phyloP scores from a whole-genome alignment of 2,888 invertebrate species.

The Drosophila formosana region DNA sequence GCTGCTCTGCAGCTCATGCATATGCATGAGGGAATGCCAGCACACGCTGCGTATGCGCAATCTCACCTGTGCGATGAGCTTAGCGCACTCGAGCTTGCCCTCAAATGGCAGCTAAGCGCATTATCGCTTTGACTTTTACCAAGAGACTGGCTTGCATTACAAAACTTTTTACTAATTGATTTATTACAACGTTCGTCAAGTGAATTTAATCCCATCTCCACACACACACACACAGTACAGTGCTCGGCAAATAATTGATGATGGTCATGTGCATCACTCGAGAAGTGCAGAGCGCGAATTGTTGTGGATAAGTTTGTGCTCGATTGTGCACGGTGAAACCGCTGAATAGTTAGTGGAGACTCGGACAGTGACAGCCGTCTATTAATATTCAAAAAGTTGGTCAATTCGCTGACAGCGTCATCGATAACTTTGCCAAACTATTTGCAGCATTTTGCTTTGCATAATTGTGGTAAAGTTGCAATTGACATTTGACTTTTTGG shows the following conservation, averaged over 20 bases:
- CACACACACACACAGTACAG: conserved; percentile 9
- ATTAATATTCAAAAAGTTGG: conserved; percentile 61
- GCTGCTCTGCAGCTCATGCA: conserved; percentile 25
- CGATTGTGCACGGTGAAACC: conserved; percentile 25
- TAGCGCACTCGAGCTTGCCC: conserved; percentile 29
- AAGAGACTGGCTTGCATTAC: conserved; percentile 27
- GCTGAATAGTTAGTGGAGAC: background rate
- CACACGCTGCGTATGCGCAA: conserved; percentile 60
- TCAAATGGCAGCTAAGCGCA: conserved; percentile 51
- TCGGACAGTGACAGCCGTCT: conserved; percentile 48
- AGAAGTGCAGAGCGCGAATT: conserved; percentile 22
- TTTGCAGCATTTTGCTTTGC: conserved; percentile 24
- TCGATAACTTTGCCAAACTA: conserved; percentile 27
- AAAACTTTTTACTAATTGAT: conserved; percentile 54
- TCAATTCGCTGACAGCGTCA: conserved; percentile 49
- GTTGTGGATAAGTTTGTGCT: conserved; percentile 52
- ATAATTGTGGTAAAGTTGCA: conserved; percentile 63
- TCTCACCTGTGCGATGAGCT: conserved; percentile 18
- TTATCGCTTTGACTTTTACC: conserved; percentile 46
- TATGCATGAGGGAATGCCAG: conserved; percentile 58
- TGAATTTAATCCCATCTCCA: conserved; percentile 4
- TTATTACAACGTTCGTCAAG: conserved; percentile 41
- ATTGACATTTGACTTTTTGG: conserved; percentile 51
- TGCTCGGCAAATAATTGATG: conserved; percentile 50
- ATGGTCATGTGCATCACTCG: conserved; percentile 19